Evolutionary conservation across 2,888 invertebrate genomes (phyloP).

Genomic region (Beris morrisii): DNA sequence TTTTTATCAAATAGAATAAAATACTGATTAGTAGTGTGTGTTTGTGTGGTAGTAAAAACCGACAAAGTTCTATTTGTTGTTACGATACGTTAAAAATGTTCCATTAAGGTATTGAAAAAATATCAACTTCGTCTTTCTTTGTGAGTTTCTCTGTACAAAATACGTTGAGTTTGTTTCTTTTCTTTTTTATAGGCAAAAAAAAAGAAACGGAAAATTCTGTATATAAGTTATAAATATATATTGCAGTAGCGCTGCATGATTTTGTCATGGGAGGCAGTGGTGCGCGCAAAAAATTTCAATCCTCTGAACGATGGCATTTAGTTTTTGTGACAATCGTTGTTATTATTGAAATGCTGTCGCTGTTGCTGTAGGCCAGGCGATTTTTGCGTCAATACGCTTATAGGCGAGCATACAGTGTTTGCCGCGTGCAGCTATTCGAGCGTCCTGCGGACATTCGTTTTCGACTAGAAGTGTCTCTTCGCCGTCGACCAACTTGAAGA

Average conservation of each 20-base stretch:
- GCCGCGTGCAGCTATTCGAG: slow-evolving; percentile 71
- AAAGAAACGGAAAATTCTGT: not conserved
- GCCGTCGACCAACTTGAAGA: slow-evolving; percentile 87
- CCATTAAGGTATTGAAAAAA: slow-evolving; percentile 9
- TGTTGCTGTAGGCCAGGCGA: slow-evolving; percentile 80
- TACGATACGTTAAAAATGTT: slow-evolving; percentile 6
- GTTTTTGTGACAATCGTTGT: not conserved
- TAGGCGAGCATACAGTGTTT: slow-evolving; percentile 91
- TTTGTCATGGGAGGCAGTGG: slow-evolving; percentile 25
- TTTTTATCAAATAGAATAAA: slow-evolving; percentile 15
- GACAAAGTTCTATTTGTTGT: not conserved
- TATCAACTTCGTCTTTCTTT: slow-evolving; percentile 5
- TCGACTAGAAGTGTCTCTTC: slow-evolving; percentile 90
- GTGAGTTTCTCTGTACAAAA: slow-evolving; percentile 12
- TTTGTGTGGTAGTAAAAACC: slow-evolving; percentile 9
- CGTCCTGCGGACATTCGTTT: slow-evolving; percentile 87
- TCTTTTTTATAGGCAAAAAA: too few species aligned
- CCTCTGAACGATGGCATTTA: not conserved
- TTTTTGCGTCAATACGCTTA: slow-evolving; percentile 94
- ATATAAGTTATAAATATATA: slow-evolving; percentile 16
- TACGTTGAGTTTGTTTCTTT: not conserved
- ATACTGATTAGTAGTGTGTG: slow-evolving; percentile 29
- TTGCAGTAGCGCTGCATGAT: slow-evolving; percentile 23
- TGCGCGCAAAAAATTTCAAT: not conserved
- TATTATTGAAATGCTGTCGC: not conserved